These are phyloP conservation scores for Eupelmus urozonus DNA, from an alignment of 2,888 invertebrate species.

Conservation along the genomic window DNA sequence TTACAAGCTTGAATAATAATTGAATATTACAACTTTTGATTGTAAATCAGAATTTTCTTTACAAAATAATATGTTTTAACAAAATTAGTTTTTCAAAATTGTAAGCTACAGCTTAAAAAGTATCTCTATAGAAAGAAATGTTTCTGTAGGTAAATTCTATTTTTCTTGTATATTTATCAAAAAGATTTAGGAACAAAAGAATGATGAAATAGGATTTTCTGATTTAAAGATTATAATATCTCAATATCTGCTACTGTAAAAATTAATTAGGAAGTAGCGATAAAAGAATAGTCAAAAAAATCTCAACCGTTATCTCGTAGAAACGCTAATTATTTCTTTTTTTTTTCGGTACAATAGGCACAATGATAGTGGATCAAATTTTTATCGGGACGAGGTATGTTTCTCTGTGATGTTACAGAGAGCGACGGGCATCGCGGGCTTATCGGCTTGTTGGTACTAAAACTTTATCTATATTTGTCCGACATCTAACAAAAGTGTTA, in stretches of 20 bases:
- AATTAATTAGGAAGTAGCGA: slow-evolving; percentile 17
- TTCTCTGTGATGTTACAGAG: slow-evolving; percentile 60
- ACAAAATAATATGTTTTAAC: no score
- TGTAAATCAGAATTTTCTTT: no score
- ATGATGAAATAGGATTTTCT: no score
- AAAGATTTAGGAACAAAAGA: no score
- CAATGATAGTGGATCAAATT: slow-evolving; percentile 40
- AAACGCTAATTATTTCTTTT: slow-evolving; percentile 35
- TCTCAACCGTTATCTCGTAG: neutral
- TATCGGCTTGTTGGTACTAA: slow-evolving; percentile 70
- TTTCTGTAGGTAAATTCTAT: no score
- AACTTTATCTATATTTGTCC: slow-evolving; percentile 72
- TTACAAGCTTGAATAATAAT: no score
- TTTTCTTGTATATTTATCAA: no score
- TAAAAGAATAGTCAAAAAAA: neutral
- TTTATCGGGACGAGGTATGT: slow-evolving; percentile 41
- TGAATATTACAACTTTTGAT: no score
- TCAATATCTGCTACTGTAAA: neutral
- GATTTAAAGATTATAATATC: no score
- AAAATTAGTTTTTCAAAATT: no score
- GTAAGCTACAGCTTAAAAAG: no score
- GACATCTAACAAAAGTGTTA: slow-evolving; percentile 69
- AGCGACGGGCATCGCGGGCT: slow-evolving; percentile 61
- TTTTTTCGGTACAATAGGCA: slow-evolving; percentile 44
- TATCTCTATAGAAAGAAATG: no score